phyloP scores from a whole-genome alignment of 2,113 vertebrate species.

The Prunella himalayana region DNA sequence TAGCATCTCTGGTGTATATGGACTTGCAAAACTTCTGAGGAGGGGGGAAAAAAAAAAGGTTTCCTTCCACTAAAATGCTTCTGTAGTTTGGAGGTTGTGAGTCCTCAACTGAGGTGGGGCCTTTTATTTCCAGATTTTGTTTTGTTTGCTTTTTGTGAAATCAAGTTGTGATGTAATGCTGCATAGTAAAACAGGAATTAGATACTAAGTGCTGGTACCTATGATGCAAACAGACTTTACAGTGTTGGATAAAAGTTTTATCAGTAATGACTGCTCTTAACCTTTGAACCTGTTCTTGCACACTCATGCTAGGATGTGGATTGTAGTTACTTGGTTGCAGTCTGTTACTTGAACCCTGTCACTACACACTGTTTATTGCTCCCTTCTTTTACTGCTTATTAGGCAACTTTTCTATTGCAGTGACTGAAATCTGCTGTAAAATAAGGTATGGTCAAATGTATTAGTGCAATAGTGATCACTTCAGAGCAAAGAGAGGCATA shows the following conservation, averaged over 20 bases:
- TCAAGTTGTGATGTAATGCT: neutral
- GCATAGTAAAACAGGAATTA: neutral
- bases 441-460: neutral
- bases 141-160: neutral
- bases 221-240: neutral
- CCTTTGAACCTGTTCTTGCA: neutral
- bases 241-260: neutral
- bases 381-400: neutral
- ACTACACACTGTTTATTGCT: neutral
- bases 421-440: neutral
- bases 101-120: neutral
- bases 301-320: neutral
- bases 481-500: neutral
- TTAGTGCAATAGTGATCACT: neutral
- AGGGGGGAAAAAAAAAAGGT: fast-evolving
- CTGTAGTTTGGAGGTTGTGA: neutral
- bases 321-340: neutral
- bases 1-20: neutral
- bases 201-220: neutral
- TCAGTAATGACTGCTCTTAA: neutral
- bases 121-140: neutral
- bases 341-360: neutral
- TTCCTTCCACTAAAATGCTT: neutral
- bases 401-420: neutral
- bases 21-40: neutral